Evolutionary conservation across 2,797 vertebrate species (phyloP).

Genomic region (Spinibarbus caldwelli): DNA sequence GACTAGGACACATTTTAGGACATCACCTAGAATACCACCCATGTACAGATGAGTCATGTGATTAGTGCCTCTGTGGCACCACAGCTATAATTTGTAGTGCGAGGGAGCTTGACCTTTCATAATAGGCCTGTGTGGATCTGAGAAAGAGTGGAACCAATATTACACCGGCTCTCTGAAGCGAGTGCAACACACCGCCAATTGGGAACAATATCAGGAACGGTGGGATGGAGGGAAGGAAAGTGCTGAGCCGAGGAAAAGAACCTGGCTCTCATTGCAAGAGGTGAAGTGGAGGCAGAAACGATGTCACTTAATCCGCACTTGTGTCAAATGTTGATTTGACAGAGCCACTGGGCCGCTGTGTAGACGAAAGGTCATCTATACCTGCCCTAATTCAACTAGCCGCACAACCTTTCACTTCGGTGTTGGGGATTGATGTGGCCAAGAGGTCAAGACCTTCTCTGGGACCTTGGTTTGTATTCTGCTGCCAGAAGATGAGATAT

Average conservation of each 20-base stretch:
- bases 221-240: slow-evolving; percentile 52
- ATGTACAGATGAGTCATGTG: slow-evolving; percentile 40
- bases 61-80: slow-evolving; percentile 40
- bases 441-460: slow-evolving; percentile 34
- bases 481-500: slow-evolving; percentile 48
- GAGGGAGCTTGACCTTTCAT: slow-evolving; percentile 53
- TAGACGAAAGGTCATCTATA: slow-evolving; percentile 62
- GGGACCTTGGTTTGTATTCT: slow-evolving; percentile 48
- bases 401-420: slow-evolving; percentile 31
- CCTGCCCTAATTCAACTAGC: slow-evolving; percentile 52
- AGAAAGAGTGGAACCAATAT: slow-evolving; percentile 46
- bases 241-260: slow-evolving; percentile 42
- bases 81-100: slow-evolving; percentile 31
- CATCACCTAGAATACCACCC: slow-evolving; percentile 39
- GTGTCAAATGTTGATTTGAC: slow-evolving; percentile 60
- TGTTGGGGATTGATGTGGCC: slow-evolving; percentile 42
- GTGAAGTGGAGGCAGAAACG: slow-evolving; percentile 61
- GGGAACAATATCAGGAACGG: slow-evolving; percentile 47
- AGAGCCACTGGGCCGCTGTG: slow-evolving; percentile 65
- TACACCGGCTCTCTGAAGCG: slow-evolving; percentile 23
- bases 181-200: slow-evolving; percentile 32
- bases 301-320: slow-evolving; percentile 69
- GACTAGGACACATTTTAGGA: slow-evolving; percentile 44
- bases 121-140: slow-evolving; percentile 48
- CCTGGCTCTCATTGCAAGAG: slow-evolving; percentile 56